Evolutionary conservation across 2,113 vertebrate genomes (phyloP).

Genomic region (Buteo buteo): DNA sequence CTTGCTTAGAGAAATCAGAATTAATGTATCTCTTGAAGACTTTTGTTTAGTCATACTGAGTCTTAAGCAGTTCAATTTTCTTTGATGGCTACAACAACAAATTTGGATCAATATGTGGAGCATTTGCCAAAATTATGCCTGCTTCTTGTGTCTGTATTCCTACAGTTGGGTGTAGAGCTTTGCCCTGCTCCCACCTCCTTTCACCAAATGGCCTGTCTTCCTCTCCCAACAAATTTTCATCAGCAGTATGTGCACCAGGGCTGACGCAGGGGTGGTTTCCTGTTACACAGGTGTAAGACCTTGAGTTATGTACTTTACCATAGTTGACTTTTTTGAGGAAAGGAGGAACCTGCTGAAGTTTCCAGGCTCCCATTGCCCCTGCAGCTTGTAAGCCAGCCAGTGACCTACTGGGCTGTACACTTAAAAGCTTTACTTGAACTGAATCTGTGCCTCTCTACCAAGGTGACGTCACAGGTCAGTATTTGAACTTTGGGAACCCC

Average conservation of each 20-base stretch:
- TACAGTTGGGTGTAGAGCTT: not conserved
- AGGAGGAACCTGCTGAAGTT: not conserved
- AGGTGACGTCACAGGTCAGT: not conserved
- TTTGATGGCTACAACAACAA: not conserved
- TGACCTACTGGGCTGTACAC: accelerated
- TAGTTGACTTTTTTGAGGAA: not conserved
- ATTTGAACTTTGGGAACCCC: not conserved
- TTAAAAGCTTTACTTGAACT: not conserved
- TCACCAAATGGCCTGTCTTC: not conserved
- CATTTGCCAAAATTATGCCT: not conserved
- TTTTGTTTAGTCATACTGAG: not conserved
- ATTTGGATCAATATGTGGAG: not conserved
- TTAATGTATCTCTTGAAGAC: not conserved
- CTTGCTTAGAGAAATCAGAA: not conserved
- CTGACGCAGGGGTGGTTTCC: not conserved
- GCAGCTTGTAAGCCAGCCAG: not conserved
- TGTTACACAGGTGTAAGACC: not conserved
- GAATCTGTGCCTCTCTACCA: not conserved
- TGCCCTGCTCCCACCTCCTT: not conserved
- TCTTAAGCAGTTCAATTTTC: not conserved
- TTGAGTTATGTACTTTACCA: not conserved
- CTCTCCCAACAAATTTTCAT: not conserved
- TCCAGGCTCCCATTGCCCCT: not conserved
- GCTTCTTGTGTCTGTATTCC: not conserved
- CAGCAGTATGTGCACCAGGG: not conserved